phyloP scores from a whole-genome alignment of 1,140 invertebrate genomes.

The Drosophila prosaltans region DNA sequence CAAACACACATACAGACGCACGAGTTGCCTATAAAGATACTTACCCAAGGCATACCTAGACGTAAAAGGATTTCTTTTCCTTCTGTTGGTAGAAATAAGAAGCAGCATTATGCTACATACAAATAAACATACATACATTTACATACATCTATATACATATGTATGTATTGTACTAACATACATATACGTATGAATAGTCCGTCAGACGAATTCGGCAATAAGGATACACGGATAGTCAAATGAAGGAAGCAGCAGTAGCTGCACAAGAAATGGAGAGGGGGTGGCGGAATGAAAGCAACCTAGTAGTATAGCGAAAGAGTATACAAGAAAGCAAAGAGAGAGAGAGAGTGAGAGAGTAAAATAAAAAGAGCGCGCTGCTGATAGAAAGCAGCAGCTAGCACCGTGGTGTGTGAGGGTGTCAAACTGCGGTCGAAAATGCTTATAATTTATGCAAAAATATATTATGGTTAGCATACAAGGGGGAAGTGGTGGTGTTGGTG shows the following conservation, averaged over 20 bases:
- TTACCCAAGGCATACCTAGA: slow-evolving; percentile 38
- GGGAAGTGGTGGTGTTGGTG: too few species aligned
- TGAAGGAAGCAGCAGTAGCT: slow-evolving; percentile 49
- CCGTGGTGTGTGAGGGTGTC: slow-evolving; percentile 51
- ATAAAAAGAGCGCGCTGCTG: slow-evolving; percentile 1
- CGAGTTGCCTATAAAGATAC: slow-evolving; percentile 9
- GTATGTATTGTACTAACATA: not conserved
- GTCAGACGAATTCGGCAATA: slow-evolving; percentile 67
- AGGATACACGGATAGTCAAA: slow-evolving; percentile 51
- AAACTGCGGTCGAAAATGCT: slow-evolving; percentile 47
- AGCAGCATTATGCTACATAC: slow-evolving; percentile 49
- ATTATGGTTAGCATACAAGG: not conserved
- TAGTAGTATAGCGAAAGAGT: not conserved
- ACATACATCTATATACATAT: not conserved
- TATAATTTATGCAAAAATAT: slow-evolving; percentile 63
- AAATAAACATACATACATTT: not conserved
- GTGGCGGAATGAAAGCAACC: slow-evolving; percentile 16
- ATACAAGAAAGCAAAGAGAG: slow-evolving; percentile 18
- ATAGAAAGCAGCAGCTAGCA: slow-evolving; percentile 15
- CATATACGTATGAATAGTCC: slow-evolving; percentile 7
- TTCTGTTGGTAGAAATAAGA: slow-evolving; percentile 47
- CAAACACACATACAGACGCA: slow-evolving; percentile 30
- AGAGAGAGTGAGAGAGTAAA: slow-evolving; percentile 13
- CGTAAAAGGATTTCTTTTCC: slow-evolving; percentile 59
- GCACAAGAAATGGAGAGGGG: slow-evolving; percentile 14